phyloP scores from a whole-genome alignment of 2,113 vertebrate genomes.

The Camelus bactrianus region DNA sequence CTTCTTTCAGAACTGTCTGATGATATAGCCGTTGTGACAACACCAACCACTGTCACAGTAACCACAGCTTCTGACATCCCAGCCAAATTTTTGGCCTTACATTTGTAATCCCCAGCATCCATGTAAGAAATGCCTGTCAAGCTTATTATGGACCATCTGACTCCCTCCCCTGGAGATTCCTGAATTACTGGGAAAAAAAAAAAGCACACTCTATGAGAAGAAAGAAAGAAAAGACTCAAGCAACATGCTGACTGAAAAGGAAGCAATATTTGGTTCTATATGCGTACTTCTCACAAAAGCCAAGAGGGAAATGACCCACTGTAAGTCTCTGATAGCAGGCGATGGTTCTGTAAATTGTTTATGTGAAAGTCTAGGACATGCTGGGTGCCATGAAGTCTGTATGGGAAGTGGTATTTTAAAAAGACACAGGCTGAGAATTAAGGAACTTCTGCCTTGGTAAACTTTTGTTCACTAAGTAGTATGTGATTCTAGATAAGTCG shows the following conservation, averaged over 20 bases:
- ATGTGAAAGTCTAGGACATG: neutral
- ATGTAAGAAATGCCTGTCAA: slow-evolving; percentile 92
- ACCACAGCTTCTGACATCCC: slow-evolving; percentile 93
- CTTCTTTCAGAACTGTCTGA: slow-evolving; percentile 81
- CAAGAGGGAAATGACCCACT: neutral
- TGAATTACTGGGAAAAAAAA: slow-evolving; percentile 91
- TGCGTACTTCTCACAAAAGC: neutral
- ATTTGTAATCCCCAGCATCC: slow-evolving; percentile 95
- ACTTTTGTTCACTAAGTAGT: neutral
- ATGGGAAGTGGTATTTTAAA: neutral
- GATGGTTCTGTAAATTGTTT: neutral
- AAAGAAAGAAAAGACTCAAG: neutral
- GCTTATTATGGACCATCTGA: slow-evolving; percentile 97
- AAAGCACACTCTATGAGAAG: neutral
- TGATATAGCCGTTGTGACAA: slow-evolving; percentile 84
- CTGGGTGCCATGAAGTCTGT: neutral
- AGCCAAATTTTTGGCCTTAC: slow-evolving; percentile 96
- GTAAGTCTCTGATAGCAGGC: neutral
- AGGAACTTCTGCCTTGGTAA: neutral
- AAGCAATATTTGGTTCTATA: neutral
- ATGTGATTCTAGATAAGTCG: neutral
- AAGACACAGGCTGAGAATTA: neutral
- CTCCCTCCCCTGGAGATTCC: slow-evolving; percentile 95
- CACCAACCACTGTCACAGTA: slow-evolving; percentile 91
- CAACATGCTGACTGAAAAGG: neutral